Evolutionary conservation across 2,113 vertebrate genomes (phyloP), one percentile per base, ranked within the genome.

Genomic region (Perca schrenkii): DNA sequence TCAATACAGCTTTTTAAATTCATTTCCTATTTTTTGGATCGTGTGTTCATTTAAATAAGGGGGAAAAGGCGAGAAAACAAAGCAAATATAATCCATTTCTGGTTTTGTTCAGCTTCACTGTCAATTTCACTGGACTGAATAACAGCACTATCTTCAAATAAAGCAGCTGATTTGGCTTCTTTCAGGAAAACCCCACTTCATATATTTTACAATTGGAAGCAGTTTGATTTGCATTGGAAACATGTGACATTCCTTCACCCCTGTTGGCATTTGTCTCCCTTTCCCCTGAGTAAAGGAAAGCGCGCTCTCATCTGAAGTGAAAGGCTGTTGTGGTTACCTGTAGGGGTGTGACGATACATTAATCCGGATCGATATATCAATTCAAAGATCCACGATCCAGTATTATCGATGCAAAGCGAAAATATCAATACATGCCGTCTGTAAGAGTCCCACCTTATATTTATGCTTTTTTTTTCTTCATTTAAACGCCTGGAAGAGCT

Each of bases 241-340:
- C 43, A 22, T 25, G 49, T n/a, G 3, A 46, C 25, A 70, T 58
- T 81, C 65, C 52, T 71, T 66, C 68, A 15, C 64, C n/a, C 36
- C 47, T 2, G 25, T 16, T 83, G 56, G 52, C 67, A 10, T 34
- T 12, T 73, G 4, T 16, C 25, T 47, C 25, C 8, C 4, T 17
- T 49, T 19, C 11, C 69, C 63, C 12, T 8, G 13, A 54, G 49
- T 34, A n/a, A 62, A 66, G 36, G 5, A 25, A 31, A 14, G n/a
- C 2, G 1, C 8, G 8, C 13, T 34, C 10, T 75, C 43, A 8
- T 64, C 28, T 21, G 47, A 56, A 34, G 75, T 11, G 43, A 25
- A 2, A 43, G 14, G 61, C 54, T 31, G 61, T 22, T 36, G 66
- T 34, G 12, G 28, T 95, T 94, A 99, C 98, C 98, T 43, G 10